Base-by-base conservation (phyloP, 2,797 vertebrate genomes). In the Melanotaenia parkinsoni region DNA sequence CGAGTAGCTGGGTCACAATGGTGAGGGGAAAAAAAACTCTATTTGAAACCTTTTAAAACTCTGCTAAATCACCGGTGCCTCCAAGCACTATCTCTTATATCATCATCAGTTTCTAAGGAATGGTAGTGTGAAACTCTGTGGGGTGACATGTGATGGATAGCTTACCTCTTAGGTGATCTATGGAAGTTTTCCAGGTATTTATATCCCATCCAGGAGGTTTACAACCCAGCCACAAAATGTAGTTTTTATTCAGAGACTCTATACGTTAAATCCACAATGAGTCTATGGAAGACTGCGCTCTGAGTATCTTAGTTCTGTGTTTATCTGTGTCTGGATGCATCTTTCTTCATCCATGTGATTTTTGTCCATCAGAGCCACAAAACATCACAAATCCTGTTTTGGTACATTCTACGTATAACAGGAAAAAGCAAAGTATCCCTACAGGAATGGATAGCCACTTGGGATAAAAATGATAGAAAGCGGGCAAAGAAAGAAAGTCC, bases 261-360 rank as follows among this genome's bases (percentile, higher is more conserved):
- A 37, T 10, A 37, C 11, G 37, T 10, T 37, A 37, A 37, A 37
- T 37, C 11, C 37, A 37, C 9, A 37, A 37, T 37, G 37, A 37
- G 6, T 47, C n/a, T 20, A 20, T 6, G 20, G 45, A 9, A 47
- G 6, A 47, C 45, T 47, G 16, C 20, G 8, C 45, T 47, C 18
- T 9, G 45, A 20, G 45, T 47, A 20, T 9, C 45, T 47, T 47
- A 20, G 14, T 16, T 66, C 68, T 70, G 64, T 40, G 30, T 56
- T 43, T 67, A 40, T 63, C 11, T 54, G 14, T 32, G n/a, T 64
- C 67, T 67, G 47, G 11, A 14, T 45, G 24, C 32, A 35, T 60
- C 18, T 62, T 35, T 30, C 30, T 30, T 28, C 63, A 12, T 53
- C 35, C 12, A 16, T 67, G 47, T 43, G 40, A 43, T n/a, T 47